Evolutionary conservation across 2,113 vertebrate genomes (phyloP).

Genomic region (Smithornis capensis): DNA sequence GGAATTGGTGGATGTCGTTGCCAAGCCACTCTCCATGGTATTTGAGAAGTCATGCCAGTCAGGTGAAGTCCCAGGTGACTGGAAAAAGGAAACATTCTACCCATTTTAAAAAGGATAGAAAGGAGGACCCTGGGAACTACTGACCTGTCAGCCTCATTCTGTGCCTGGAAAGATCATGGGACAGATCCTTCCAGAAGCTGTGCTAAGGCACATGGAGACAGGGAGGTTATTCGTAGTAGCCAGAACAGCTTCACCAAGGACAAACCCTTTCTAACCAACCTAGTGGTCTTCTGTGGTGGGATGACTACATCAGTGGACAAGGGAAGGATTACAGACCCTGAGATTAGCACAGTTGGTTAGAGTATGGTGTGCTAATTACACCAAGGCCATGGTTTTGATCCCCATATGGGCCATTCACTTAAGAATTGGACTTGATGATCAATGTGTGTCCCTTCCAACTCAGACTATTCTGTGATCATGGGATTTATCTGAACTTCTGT

Average conservation of each 20-base stretch:
- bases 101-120: not conserved
- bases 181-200: not conserved
- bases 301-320: not conserved
- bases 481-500: not conserved
- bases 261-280: not conserved
- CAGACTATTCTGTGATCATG: not conserved
- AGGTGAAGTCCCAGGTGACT: not conserved
- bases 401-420: not conserved
- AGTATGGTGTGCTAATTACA: not conserved
- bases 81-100: not conserved
- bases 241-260: not conserved
- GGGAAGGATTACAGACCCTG: not conserved
- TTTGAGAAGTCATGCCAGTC: not conserved
- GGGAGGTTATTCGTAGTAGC: not conserved
- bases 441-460: not conserved
- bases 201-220: not conserved
- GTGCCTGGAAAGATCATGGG: not conserved
- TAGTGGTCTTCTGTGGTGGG: not conserved
- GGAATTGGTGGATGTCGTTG: not conserved
- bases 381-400: not conserved
- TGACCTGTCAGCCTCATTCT: not conserved
- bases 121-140: not conserved
- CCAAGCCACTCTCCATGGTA: not conserved
- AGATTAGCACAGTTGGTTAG: not conserved
- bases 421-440: not conserved